Percentiles rank a stretch among this genome's conserved stretches.
Conservation (phyloP, 2,888 invertebrate species). For the Andrena flavipes region DNA sequence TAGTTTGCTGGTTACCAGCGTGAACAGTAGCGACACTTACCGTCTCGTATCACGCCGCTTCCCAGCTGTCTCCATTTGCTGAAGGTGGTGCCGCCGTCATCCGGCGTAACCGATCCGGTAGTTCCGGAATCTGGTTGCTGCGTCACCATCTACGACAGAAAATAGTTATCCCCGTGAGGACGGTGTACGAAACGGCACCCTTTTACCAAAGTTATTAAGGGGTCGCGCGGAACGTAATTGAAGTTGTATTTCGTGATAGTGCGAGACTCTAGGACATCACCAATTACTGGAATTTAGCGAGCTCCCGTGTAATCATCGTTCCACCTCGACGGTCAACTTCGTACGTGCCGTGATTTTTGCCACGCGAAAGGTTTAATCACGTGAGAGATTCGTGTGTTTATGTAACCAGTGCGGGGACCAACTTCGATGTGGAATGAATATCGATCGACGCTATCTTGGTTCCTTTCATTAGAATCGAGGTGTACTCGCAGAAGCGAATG, state of each 20-base stretch:
- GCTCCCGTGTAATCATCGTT: slow-evolving; percentile 1
- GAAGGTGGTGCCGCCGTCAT: slow-evolving; percentile 90
- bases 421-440: too few species aligned
- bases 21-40: slow-evolving; percentile 84
- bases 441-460: too few species aligned
- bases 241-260: not conserved
- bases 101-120: slow-evolving; percentile 87
- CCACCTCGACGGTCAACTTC: not conserved
- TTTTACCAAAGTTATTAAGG: slow-evolving; percentile 6
- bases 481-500: too few species aligned
- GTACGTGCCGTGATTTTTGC: slow-evolving; percentile 8
- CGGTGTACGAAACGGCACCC: not conserved
- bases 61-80: slow-evolving; percentile 91
- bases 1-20: slow-evolving; percentile 13
- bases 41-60: slow-evolving; percentile 92
- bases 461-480: too few species aligned
- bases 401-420: too few species aligned
- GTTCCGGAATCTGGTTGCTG: slow-evolving; percentile 90
- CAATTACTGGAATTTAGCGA: slow-evolving; percentile 6
- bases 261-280: not conserved
- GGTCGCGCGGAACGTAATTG: not conserved
- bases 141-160: slow-evolving; percentile 89
- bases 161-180: not conserved
- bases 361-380: not conserved
- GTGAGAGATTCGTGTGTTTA: not conserved